Percentiles rank a stretch among this genome's conserved stretches.
Conservation (phyloP, 2,797 vertebrate genomes). For the Masticophis lateralis region DNA sequence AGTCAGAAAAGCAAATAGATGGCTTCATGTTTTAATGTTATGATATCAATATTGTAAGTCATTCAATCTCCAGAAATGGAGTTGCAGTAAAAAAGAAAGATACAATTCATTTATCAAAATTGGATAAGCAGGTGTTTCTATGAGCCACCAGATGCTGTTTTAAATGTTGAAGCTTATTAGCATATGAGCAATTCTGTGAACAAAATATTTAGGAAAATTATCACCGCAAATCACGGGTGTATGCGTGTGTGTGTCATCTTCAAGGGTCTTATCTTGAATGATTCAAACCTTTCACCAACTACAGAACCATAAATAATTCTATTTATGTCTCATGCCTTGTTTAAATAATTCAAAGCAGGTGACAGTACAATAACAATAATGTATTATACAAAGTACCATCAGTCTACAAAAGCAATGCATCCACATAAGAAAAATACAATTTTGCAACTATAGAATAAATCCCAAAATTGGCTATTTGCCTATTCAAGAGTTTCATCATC, state of each 20-base stretch:
- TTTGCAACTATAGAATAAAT: background rate
- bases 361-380: background rate
- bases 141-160: background rate
- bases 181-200: background rate
- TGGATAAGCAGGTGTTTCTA: background rate
- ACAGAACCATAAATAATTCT: background rate
- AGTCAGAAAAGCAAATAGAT: background rate
- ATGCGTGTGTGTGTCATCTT: too few relatives aligned
- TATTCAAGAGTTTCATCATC: background rate
- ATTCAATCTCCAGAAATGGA: background rate
- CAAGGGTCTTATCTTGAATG: background rate
- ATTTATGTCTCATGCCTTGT: background rate
- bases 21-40: background rate
- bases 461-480: background rate
- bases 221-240: background rate
- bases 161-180: background rate
- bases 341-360: background rate
- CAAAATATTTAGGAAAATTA: background rate
- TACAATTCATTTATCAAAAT: background rate
- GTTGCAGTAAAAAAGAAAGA: background rate
- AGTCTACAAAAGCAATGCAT: background rate
- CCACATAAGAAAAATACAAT: background rate
- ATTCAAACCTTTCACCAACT: background rate
- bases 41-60: background rate
- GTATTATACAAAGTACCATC: background rate